A percentile compares a stretch with the other conserved stretches of the same genome.
Conservation (phyloP, 2,888 invertebrate species). For the Thereva nobilitata region DNA sequence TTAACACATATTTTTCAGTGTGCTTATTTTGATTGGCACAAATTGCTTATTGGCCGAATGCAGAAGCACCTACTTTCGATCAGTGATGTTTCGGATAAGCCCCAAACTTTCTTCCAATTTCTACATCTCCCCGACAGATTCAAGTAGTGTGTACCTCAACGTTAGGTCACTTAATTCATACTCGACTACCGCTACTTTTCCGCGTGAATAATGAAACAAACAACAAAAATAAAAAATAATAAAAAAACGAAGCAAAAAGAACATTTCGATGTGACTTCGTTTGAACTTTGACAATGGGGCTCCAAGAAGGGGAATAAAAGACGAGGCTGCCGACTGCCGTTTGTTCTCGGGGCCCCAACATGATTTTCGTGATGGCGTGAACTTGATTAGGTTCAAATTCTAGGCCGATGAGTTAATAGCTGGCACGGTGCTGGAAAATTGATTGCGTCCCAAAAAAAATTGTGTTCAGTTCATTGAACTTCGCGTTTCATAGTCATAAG, state of each 20-base stretch:
- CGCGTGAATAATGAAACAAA: conserved; percentile 25
- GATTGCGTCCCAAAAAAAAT: conserved; percentile 17
- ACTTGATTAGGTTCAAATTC: conserved; percentile 32
- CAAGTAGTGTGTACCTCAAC: no score
- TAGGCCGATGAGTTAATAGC: conserved; percentile 29
- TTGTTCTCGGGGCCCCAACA: conserved; percentile 31
- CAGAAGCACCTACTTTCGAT: no score
- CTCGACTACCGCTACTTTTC: conserved; percentile 20
- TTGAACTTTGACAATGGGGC: no score
- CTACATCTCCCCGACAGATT: no score
- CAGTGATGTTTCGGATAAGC: no score
- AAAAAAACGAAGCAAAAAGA: conserved; percentile 13
- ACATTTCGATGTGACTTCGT: not conserved
- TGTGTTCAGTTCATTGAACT: conserved; percentile 25
- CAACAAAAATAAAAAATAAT: conserved; percentile 26
- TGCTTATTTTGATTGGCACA: no score
- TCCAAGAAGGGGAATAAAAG: conserved; percentile 7
- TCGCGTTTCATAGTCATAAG: conserved; percentile 16
- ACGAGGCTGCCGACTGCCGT: conserved; percentile 6
- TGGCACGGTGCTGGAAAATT: conserved; percentile 25
- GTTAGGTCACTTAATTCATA: conserved; percentile 8
- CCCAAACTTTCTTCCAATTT: no score
- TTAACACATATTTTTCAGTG: no score
- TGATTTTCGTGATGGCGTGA: conserved; percentile 36
- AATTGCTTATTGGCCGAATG: no score